Percentiles rank a stretch among this genome's conserved stretches.
phyloP scores from a whole-genome alignment of 2,113 vertebrate genomes.

The Chlamydotis undulata region DNA sequence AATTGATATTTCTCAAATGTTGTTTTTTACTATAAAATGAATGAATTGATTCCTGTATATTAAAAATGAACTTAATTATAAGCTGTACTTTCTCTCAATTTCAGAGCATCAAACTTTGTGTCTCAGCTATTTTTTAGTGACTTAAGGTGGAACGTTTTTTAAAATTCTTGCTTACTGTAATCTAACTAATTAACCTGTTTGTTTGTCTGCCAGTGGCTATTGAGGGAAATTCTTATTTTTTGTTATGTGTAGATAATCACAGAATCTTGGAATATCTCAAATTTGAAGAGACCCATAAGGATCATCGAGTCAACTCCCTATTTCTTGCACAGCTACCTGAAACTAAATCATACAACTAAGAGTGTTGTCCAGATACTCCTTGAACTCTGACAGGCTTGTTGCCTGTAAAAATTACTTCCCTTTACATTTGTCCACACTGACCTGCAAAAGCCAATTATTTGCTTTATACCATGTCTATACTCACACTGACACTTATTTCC shows the following conservation, averaged over 20 bases:
- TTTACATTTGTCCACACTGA: neutral
- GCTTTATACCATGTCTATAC: neutral
- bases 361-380: rapidly evolving
- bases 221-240: neutral
- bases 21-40: neutral
- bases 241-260: neutral
- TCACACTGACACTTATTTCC: neutral
- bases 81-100: neutral
- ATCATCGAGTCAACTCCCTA: neutral
- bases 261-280: neutral
- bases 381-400: neutral
- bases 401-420: neutral
- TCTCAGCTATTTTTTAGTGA: neutral
- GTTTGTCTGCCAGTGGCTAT: neutral
- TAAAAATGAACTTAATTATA: neutral
- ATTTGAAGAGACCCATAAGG: neutral
- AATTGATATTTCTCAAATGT: neutral
- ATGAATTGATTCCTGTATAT: neutral
- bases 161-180: neutral
- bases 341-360: neutral
- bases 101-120: neutral
- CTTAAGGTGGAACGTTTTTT: neutral
- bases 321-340: neutral
- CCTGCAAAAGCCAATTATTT: neutral
- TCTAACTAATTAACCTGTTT: neutral